These are phyloP conservation scores for Pelodytes ibericus DNA, from an alignment of 2,797 vertebrate genomes.

Conservation along the genomic window DNA sequence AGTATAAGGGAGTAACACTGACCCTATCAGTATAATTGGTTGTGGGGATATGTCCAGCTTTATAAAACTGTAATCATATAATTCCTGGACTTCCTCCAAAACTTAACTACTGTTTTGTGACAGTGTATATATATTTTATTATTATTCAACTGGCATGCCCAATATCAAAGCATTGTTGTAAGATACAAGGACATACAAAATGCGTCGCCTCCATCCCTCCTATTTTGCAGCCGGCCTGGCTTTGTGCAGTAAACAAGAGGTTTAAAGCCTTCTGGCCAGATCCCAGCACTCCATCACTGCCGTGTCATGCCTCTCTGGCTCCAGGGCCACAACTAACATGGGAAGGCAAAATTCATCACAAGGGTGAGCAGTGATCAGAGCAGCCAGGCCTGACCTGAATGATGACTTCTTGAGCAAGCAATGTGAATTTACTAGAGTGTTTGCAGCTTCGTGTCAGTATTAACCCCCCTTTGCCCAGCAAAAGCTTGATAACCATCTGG, in stretches of 20 bases:
- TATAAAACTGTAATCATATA: neutral
- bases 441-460: conserved; percentile 47
- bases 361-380: conserved; percentile 70
- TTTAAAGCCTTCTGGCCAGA: conserved; percentile 27
- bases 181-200: conserved; percentile 1
- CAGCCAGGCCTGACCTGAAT: conserved; percentile 72
- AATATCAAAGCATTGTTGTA: neutral
- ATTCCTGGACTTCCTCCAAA: neutral
- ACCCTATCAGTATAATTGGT: neutral
- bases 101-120: neutral
- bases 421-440: conserved; percentile 65
- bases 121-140: neutral
- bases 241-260: conserved; percentile 31
- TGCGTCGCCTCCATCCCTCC: neutral
- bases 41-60: neutral
- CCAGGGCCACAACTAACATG: conserved; percentile 74
- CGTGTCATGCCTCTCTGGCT: conserved; percentile 66
- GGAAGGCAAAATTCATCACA: conserved; percentile 80
- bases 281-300: conserved; percentile 55
- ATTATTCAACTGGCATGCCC: neutral
- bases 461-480: too few relatives aligned
- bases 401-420: conserved; percentile 66
- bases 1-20: neutral
- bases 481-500: too few relatives aligned
- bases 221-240: conserved; percentile 21